These are phyloP conservation scores for Rhopalosiphum padi DNA, from an alignment of 1,140 invertebrate genomes.

Conservation along the genomic window DNA sequence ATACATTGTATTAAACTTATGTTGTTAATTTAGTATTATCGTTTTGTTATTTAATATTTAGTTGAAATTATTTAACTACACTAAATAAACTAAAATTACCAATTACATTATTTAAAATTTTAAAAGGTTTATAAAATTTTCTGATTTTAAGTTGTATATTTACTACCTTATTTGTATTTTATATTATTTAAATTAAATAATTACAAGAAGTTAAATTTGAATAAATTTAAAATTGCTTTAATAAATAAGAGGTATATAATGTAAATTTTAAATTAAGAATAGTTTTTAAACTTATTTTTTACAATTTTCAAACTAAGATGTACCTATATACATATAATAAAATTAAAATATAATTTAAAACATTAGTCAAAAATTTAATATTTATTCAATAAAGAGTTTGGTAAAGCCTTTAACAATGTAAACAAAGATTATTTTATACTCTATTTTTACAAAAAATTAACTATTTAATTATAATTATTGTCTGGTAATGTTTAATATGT, in stretches of 20 bases:
- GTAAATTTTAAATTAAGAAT: not conserved
- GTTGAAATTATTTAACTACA: not conserved
- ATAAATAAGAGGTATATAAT: not conserved
- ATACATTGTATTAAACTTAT: not conserved
- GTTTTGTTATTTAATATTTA: not conserved
- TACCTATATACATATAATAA: not conserved
- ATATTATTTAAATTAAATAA: conserved; percentile 13
- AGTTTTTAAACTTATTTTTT: not conserved
- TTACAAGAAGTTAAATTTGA: not conserved
- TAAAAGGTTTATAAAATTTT: not conserved
- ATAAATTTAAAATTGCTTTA: not conserved
- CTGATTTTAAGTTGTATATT: not conserved
- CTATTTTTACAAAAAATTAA: not conserved
- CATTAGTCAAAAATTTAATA: not conserved
- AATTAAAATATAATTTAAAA: not conserved
- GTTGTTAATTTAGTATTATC: not conserved
- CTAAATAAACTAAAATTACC: not conserved
- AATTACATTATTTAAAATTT: not conserved
- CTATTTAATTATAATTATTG: not conserved
- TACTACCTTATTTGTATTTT: not conserved
- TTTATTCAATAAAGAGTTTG: not conserved
- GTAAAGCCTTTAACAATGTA: not conserved
- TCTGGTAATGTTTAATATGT: too few relatives aligned
- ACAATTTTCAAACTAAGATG: not conserved
- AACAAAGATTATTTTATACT: not conserved